Evolutionary conservation across 2,888 invertebrate species (phyloP).

Genomic region (Dryomyza anilis): DNA sequence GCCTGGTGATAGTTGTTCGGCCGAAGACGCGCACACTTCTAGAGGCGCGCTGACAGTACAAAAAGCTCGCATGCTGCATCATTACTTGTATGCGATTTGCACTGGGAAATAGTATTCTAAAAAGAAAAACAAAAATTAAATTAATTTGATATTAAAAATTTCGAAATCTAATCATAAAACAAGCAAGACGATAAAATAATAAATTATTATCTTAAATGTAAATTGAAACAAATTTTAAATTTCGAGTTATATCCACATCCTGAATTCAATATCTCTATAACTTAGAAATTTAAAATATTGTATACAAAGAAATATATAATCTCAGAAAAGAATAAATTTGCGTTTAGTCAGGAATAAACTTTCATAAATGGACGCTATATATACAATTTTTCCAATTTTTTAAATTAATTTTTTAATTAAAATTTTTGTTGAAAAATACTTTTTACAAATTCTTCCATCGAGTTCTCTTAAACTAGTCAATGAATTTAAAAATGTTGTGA

Average conservation of each 20-base stretch:
- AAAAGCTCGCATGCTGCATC: conserved; percentile 72
- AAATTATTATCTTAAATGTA: not conserved
- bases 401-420: no score
- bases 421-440: no score
- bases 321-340: not conserved
- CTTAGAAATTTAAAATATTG: no score
- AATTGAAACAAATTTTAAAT: not conserved
- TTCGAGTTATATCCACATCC: no score
- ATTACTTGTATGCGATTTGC: conserved; percentile 61
- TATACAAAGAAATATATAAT: not conserved
- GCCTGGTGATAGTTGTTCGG: conserved; percentile 65
- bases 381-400: no score
- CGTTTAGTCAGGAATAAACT: no score
- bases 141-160: not conserved
- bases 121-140: conserved; percentile 34
- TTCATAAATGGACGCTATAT: no score
- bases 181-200: not conserved
- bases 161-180: not conserved
- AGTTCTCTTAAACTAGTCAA: no score
- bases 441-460: no score
- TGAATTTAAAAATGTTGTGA: no score
- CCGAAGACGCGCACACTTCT: conserved; percentile 75
- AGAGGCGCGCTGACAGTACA: conserved; percentile 82
- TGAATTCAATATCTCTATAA: no score
- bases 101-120: conserved; percentile 61